phyloP scores from a whole-genome alignment of 2,113 vertebrate species.

The Gavia stellata region DNA sequence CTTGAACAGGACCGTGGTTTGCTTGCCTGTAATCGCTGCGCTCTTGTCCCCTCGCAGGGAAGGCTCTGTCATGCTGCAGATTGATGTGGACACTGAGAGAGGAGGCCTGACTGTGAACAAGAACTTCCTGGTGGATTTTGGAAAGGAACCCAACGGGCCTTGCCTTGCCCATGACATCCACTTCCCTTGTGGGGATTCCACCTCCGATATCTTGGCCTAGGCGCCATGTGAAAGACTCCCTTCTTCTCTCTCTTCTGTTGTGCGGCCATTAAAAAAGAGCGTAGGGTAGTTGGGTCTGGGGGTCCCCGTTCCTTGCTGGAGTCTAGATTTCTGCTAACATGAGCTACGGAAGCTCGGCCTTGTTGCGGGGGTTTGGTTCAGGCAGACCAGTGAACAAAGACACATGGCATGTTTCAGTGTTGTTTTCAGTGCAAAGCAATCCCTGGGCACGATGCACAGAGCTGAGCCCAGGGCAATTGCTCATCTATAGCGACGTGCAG shows the following conservation, averaged over 20 bases:
- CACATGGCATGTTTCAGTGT: fast-evolving
- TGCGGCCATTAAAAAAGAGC: not conserved
- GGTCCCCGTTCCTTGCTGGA: not conserved
- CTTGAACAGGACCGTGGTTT: fast-evolving
- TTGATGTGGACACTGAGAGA: conserved; percentile 78
- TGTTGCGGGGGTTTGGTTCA: not conserved
- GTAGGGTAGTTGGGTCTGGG: not conserved
- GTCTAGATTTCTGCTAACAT: not conserved
- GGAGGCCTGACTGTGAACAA: conserved; percentile 83
- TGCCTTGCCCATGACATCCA: conserved; percentile 81
- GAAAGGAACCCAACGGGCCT: conserved; percentile 83
- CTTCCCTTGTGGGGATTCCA: conserved; percentile 86
- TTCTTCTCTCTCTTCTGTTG: not conserved
- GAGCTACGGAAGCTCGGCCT: not conserved
- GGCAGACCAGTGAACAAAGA: not conserved
- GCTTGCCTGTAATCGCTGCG: not conserved
- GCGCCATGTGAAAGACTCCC: fast-evolving
- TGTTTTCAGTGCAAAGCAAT: not conserved
- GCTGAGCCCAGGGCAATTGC: not conserved
- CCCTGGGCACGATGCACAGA: not conserved
- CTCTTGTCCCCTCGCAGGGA: conserved; percentile 67
- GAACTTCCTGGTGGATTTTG: conserved; percentile 92
- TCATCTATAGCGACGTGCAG: not conserved
- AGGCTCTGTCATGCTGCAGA: conserved; percentile 87
- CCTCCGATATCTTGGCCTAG: conserved; percentile 82